These are phyloP conservation scores for Cisticola juncidis DNA, from an alignment of 2,113 vertebrate genomes.

Conservation along the genomic window DNA sequence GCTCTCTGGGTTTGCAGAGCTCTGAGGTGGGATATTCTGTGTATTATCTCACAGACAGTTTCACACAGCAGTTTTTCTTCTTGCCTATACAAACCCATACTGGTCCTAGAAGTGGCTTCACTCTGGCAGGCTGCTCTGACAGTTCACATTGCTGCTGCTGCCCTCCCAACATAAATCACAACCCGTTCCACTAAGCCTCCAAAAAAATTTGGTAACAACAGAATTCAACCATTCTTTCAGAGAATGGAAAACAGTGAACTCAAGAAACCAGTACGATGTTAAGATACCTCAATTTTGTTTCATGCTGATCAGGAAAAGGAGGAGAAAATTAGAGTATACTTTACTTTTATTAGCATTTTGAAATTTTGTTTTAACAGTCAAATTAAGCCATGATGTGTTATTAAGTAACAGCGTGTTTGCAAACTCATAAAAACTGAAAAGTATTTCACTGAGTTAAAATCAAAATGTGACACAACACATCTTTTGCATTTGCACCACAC, in stretches of 20 bases:
- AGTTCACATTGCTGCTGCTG: neutral
- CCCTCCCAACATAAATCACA: neutral
- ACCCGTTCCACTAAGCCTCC: neutral
- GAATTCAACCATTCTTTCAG: neutral
- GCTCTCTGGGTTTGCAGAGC: neutral
- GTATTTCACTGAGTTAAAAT: conserved; percentile 26
- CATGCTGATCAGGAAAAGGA: neutral
- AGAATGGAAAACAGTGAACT: neutral
- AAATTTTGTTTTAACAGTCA: neutral
- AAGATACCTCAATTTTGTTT: neutral
- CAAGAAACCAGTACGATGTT: neutral
- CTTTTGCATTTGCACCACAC: conserved; percentile 48
- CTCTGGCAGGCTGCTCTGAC: neutral
- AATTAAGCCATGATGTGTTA: conserved; percentile 12
- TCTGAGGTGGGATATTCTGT: neutral
- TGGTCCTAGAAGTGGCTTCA: neutral
- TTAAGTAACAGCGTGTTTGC: neutral
- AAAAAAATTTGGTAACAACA: neutral
- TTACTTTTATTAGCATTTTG: neutral
- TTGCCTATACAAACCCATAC: neutral
- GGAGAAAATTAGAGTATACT: neutral
- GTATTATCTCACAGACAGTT: neutral
- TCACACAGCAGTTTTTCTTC: neutral
- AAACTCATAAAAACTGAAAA: conserved; percentile 21
- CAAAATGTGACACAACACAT: neutral